Evolutionary conservation across 1,140 invertebrate genomes (phyloP).

Genomic region (Neuroterus valhalla): DNA sequence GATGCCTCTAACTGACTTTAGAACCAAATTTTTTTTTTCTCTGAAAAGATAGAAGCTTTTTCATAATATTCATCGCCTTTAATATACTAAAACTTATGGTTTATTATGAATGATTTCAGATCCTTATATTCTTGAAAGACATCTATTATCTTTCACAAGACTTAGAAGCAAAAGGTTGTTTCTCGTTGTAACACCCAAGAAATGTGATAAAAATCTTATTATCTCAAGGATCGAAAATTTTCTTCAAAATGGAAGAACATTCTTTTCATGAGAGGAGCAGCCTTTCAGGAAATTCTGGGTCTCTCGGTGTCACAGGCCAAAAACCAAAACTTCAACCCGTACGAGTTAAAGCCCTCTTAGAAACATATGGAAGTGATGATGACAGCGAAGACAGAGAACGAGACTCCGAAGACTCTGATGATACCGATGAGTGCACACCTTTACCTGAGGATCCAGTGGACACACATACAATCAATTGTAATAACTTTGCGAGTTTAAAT

Average conservation of each 20-base stretch:
- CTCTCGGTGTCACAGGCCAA: slow-evolving; percentile 40
- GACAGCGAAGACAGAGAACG: slow-evolving; percentile 52
- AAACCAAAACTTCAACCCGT: slow-evolving; percentile 60
- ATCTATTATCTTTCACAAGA: too few relatives aligned
- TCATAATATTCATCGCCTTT: too few relatives aligned
- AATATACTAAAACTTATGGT: too few relatives aligned
- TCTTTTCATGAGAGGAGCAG: slow-evolving; percentile 43
- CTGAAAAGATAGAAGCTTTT: too few relatives aligned
- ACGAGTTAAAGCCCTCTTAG: slow-evolving; percentile 57
- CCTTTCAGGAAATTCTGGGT: slow-evolving; percentile 37
- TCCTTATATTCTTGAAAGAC: too few relatives aligned
- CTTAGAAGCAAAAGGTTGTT: not conserved
- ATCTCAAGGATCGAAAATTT: not conserved
- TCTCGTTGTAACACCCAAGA: not conserved
- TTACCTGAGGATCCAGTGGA: slow-evolving; percentile 26
- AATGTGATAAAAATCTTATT: not conserved
- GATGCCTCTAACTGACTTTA: too few relatives aligned
- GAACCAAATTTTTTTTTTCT: too few relatives aligned
- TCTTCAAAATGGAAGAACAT: slow-evolving; percentile 50
- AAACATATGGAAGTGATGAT: slow-evolving; percentile 50
- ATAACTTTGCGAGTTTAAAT: too few relatives aligned
- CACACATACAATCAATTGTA: too few relatives aligned
- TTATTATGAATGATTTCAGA: too few relatives aligned
- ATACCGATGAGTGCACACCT: slow-evolving; percentile 43
- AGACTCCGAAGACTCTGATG: slow-evolving; percentile 50